Base-by-base conservation (phyloP, 2,888 invertebrate genomes). In the Scrobipalpa atriplicella region DNA sequence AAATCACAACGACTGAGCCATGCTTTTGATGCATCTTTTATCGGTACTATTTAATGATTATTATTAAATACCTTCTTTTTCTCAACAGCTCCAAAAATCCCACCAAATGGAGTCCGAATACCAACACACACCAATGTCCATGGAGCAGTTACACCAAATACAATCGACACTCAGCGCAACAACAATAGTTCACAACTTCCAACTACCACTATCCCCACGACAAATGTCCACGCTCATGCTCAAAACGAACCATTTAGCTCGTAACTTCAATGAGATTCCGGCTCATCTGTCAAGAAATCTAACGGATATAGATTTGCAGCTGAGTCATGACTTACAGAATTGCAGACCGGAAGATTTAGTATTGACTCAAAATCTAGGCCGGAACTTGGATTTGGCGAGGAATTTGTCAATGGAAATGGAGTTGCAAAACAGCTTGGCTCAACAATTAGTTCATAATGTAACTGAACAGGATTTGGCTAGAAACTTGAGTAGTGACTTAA, bases 61-160 rank as follows among this genome's bases (percentile, higher is more conserved):
- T n/a, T n/a, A n/a, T 29, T 29, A 29, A 29, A 3, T 3, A 29
- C 2, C 29, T 29, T 2, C 29, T 29, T 39, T 60, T 62, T 64
- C 10, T 9, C 41, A 56, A 13, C 64, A 92, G 92, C 76, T 90
- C 0, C 91, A 90, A 69, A 91, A 91, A 72, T 79, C 89, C 0
- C 89, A 89, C 54, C 87, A 85, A 71, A 79, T 89, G 6, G 91
- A 91, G 9, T 68, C 75, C 0, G 91, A 91, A 0, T 88, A 89
- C 71, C 89, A 90, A 52, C 89, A 90, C 69, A 79, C 88, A 0
- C 76, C 84, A 0, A 81, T 92, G 73, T 89, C 91, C 0, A 89
- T 92, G 88, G 92, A 92, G 69, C 92, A 92, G 67, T 78, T 92
- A 0, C 92, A 92, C 64, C 90, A 92, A 75, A 87, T 92, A 85